Evolutionary conservation across 2,888 invertebrate species (phyloP), one percentile per base, ranked within the genome.

Genomic region (Aporophyla lueneburgensis): DNA sequence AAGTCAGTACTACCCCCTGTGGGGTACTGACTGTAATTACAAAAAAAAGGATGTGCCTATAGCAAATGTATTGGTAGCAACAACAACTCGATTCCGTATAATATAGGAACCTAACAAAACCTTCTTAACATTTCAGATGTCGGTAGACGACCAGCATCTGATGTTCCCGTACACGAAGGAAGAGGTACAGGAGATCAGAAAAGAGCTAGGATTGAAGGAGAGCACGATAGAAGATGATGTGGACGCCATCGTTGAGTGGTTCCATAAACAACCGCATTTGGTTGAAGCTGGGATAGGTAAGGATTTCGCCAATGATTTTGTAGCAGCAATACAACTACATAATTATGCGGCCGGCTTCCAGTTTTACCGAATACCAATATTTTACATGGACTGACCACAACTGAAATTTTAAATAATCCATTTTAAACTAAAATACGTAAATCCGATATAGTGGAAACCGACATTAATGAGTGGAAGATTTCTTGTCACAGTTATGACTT

Each of bases 241-340:
- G 0, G 94, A 94, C 43, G 91, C 93, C 0, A 91, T 95, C 7
- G 71, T 94, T 54, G 95, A 94, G 33, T 95, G 95, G 95, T 94
- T 94, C 56, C 85, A 92, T 12, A 95, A 94, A 70, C 93, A 95
- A 70, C 94, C 95, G 0, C 95, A 95, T 89, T 85, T 96, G 7
- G 89, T 93, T 16, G 93, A 93, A 54, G 93, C 94, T 75, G 93
- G 93, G 4, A 93, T 95, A 68, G 92, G 95, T 95, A 88, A 88
- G 77, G 14, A 21, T 10, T 59, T 9, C 56, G 10, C 63, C n/a
- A 27, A 46, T 43, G 1, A 27, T 1, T 24, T 33, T 21, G 21
- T 33, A 21, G 6, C 33, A 40, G 40, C 33, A n/a, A n/a, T n/a
- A n/a, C n/a, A n/a, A n/a, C n/a, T 9, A 4, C 56, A 16, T 3